These are phyloP conservation scores for Eupithecia centaureata DNA, from an alignment of 2,888 invertebrate species.

Conservation along the genomic window DNA sequence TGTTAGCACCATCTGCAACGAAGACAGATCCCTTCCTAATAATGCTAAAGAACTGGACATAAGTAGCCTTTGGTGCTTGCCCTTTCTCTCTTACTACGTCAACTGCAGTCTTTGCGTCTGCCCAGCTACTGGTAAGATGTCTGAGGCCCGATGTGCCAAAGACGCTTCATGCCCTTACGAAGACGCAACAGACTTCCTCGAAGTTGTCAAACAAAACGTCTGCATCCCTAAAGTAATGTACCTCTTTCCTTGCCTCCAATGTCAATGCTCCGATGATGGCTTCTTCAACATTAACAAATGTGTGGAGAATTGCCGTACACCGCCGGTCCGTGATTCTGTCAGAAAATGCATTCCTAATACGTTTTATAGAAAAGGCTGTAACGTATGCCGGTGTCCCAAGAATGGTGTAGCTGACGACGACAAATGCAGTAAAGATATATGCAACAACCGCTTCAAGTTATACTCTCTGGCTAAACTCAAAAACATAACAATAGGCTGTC, in stretches of 20 bases:
- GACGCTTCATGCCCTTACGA: slow-evolving; percentile 63
- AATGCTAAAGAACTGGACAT: slow-evolving; percentile 25
- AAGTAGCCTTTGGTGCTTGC: slow-evolving; percentile 57
- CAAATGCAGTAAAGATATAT: slow-evolving; percentile 57
- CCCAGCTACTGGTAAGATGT: slow-evolving; percentile 64
- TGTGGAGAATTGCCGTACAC: slow-evolving; percentile 60
- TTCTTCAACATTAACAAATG: slow-evolving; percentile 65
- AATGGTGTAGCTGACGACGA: slow-evolving; percentile 55
- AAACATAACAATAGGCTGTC: slow-evolving; percentile 51
- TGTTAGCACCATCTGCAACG: slow-evolving; percentile 54
- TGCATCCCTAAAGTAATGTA: slow-evolving; percentile 76
- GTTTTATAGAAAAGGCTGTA: slow-evolving; percentile 66
- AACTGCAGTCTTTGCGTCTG: slow-evolving; percentile 74
- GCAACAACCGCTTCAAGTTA: slow-evolving; percentile 44
- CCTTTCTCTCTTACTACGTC: slow-evolving; percentile 67
- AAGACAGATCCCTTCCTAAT: slow-evolving; percentile 40
- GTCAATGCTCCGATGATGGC: slow-evolving; percentile 68
- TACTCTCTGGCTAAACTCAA: slow-evolving; percentile 47
- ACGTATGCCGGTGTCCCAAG: slow-evolving; percentile 67
- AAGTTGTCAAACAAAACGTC: slow-evolving; percentile 50
- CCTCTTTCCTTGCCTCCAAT: slow-evolving; percentile 69
- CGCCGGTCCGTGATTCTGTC: slow-evolving; percentile 30
- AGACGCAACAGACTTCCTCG: slow-evolving; percentile 40
- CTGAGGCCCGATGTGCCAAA: slow-evolving; percentile 67
- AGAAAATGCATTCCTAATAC: slow-evolving; percentile 62